Base-by-base conservation (phyloP, 2,113 vertebrate species). In the Rousettus leschenaultii region DNA sequence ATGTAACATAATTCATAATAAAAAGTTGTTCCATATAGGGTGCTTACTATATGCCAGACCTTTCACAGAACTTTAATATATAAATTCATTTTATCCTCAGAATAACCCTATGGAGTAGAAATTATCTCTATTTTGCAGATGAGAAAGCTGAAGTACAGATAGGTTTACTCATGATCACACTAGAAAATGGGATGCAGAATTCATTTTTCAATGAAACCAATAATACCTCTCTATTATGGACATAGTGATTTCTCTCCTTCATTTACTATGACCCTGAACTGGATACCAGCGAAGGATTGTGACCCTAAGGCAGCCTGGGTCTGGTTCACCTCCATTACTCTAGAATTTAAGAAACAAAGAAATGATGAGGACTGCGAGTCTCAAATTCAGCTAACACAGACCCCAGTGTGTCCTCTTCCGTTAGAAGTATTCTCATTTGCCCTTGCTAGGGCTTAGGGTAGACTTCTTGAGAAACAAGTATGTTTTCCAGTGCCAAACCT, bases 121-220 rank as follows among this genome's bases (percentile, higher is more conserved):
- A 82, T 24, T 55, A 40, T 35, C 48, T 96, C 74, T 35, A 35
- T 71, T 97, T 93, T 75, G 19, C 18, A 93, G n/a, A 71, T 93
- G 38, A 95, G 61, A 66, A 97, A 94, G 79, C 45, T 82, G 65
- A 96, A 73, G 28, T 19, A 24, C 21, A 61, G 57, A 33, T 79
- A 91, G 59, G 6, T 77, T 80, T 73, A 78, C 8, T 43, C n/a
- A 80, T 85, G 30, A 5, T 85, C 80, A 83, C 26, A 14, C 12
- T 75, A 75, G 82, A 84, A 88, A 92, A 89, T 40, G 12, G 53
- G n/a, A 16, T 73, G 5, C 63, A 90, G 22, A 95, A 30, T 80
- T 77, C 21, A 80, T 43, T 53, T 91, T 43, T 86, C 68, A 78
- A 1, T 61, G 66, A 90, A 95, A 83, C 28, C 10, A 70, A 55